Base-by-base conservation (phyloP, 2,888 invertebrate genomes). In the Drosophila cyrtoloma region DNA sequence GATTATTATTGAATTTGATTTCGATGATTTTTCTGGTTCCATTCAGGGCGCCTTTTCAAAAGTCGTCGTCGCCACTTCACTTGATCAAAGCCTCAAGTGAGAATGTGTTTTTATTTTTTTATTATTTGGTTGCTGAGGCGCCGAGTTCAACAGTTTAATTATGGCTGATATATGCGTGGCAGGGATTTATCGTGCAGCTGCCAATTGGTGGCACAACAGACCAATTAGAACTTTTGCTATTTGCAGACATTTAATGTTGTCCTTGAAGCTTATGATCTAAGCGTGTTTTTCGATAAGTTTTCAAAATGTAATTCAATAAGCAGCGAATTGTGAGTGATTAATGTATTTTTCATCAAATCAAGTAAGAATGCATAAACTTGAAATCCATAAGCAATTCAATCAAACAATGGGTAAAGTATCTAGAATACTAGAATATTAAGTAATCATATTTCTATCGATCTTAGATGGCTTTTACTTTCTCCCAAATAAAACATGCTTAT, bases 91-190 rank as follows among this genome's bases (percentile, higher is more conserved):
- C 47, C 33, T 44, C 57, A 61, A 68, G 51, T 69, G 69, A 51
- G 55, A 81, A 71, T 80, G 52, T 62, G 51, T 66, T 47, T 44
- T 60, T 32, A 42, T 58, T 47, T 73, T 33, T 58, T 44, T 66
- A 32, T 35, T 51, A 10, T 68, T 63, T 51, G 44, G 52, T 44
- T 62, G 57, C 10, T 12, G 51, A 28, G 64, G 52, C 60, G 62
- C 51, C 59, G 81, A 82, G 84, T 74, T 85, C 74, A 87, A 82
- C 60, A 75, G 84, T 75, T 85, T 89, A 87, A 89, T 84, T 77
- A 66, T 69, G 66, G 55, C 66, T 79, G 71, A 89, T 81, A 69
- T 81, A 64, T 58, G 42, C 58, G 68, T 28, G 59, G 55, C 72
- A 39, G 61, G 60, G 72, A 72, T 76, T 79, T 75, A 71, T 53